These are phyloP conservation scores for Megalopta genalis DNA, from an alignment of 1,140 invertebrate genomes.

Conservation along the genomic window DNA sequence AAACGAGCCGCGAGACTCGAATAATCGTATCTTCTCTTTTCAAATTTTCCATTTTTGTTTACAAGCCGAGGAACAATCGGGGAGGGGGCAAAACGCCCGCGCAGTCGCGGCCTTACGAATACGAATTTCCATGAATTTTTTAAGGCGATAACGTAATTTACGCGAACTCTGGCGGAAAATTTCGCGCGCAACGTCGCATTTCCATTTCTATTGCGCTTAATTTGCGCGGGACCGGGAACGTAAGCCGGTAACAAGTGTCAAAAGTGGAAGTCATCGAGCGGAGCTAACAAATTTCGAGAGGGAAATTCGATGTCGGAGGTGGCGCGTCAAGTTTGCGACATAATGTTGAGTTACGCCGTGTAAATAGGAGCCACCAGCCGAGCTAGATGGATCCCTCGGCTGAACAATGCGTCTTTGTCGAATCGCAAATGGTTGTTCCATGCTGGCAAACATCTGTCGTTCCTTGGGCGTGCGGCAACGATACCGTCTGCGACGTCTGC, in stretches of 20 bases:
- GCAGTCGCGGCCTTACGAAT: too few relatives aligned
- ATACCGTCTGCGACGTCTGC: conserved; percentile 52
- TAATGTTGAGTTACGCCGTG: conserved; percentile 70
- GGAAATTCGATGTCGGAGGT: conserved; percentile 34
- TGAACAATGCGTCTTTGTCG: conserved; percentile 72
- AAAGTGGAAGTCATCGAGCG: neutral
- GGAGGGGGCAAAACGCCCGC: too few relatives aligned
- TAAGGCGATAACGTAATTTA: too few relatives aligned
- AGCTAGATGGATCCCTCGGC: conserved; percentile 60
- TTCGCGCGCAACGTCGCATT: too few relatives aligned
- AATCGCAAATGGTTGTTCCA: conserved; percentile 67
- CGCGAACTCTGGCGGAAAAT: too few relatives aligned
- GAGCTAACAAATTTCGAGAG: conserved; percentile 12
- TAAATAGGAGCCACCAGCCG: conserved; percentile 62
- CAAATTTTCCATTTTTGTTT: too few relatives aligned
- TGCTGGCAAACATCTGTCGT: conserved; percentile 59
- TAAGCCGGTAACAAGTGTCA: neutral
- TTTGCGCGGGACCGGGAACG: too few relatives aligned
- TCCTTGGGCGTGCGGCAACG: conserved; percentile 66
- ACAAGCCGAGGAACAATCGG: too few relatives aligned
- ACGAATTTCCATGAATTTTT: too few relatives aligned
- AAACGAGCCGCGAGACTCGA: too few relatives aligned
- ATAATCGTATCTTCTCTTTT: too few relatives aligned
- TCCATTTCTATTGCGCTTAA: too few relatives aligned
- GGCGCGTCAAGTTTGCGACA: conserved; percentile 54